Conservation (phyloP, 2,888 invertebrate genomes). For the Spilarctia lutea region DNA sequence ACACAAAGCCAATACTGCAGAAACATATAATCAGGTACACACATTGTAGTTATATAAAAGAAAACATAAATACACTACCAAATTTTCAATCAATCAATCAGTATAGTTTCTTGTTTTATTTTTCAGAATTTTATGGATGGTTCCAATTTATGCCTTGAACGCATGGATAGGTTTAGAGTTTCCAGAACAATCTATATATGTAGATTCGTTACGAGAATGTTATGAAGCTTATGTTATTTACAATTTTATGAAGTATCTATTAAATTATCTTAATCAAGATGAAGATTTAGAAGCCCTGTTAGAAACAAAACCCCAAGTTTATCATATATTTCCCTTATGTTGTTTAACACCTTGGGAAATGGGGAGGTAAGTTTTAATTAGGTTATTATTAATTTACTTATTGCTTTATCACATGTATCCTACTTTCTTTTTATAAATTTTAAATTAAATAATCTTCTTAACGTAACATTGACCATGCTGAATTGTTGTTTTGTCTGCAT, state of each 20-base stretch:
- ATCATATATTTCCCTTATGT: conserved; percentile 96
- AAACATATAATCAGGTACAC: conserved; percentile 96
- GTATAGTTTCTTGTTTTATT: neutral
- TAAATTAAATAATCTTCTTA: neutral
- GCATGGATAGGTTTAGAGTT: conserved; percentile 97
- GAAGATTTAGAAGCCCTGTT: conserved; percentile 94
- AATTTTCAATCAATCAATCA: too few species aligned
- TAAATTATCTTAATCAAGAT: conserved; percentile 95
- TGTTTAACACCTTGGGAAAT: conserved; percentile 97
- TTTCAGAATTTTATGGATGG: conserved; percentile 97
- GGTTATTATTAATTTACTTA: too few species aligned
- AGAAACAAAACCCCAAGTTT: conserved; percentile 93
- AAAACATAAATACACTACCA: too few species aligned
- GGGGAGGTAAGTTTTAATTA: conserved; percentile 88
- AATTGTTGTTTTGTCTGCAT: too few species aligned
- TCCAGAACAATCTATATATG: conserved; percentile 95
- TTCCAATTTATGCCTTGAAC: conserved; percentile 98
- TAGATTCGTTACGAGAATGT: conserved; percentile 97
- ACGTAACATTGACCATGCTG: too few species aligned
- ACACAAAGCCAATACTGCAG: conserved; percentile 96
- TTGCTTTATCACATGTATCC: neutral
- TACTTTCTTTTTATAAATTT: neutral
- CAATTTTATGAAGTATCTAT: conserved; percentile 97
- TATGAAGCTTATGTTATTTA: conserved; percentile 99
- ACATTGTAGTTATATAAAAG: neutral